Evolutionary conservation across 1,140 invertebrate species (phyloP), one percentile per base, ranked within the genome.

Genomic region (Pachyrhynchus sulphureomaculatus): DNA sequence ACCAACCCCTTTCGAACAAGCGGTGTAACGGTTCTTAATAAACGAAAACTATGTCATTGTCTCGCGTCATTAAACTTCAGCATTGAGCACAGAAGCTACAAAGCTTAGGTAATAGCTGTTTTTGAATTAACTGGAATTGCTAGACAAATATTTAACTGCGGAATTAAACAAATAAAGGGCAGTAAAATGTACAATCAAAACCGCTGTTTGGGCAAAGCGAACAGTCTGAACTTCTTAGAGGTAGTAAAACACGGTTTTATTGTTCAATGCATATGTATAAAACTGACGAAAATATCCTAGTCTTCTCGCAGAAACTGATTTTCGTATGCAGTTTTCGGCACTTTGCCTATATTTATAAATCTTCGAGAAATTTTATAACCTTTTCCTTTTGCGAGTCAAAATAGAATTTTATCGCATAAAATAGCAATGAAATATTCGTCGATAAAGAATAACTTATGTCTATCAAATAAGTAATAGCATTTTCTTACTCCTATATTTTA

Each of bases 31-130:
- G 74, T 74, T 75, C 73, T 75, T 75, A 75, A 76, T 76, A 75
- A 76, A 76, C 74, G 73, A 75, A 75, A 72, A 75, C 74, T 75
- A 75, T 74, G 72, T 75, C 74, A 75, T 76, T 76, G 70, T 76
- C 70, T 71, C 74, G 72, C 64, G 65, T 70, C 73, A 75, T 76
- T 76, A 73, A 76, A 75, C 72, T 66, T 64, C 58, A 74, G 71
- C 71, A 67, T 64, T 72, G 54, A 62, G 68, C 69, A 67, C 67
- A 56, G 67, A 66, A 66, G 66, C 69, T 68, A 66, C 64, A 67
- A 61, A 72, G 72, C 69, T 72, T 72, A 74, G 69, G 69, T 72
- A 74, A 67, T 69, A 67, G 70, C 66, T 74, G 72, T 74, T 74
- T 74, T 74, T 72, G 69, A 71, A 72, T 74, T 72, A 74, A 72